Percentiles rank a stretch among this genome's conserved stretches.
These are phyloP conservation scores for Jordanella pulchra DNA, from an alignment of 2,797 vertebrate species.

Conservation along the genomic window DNA sequence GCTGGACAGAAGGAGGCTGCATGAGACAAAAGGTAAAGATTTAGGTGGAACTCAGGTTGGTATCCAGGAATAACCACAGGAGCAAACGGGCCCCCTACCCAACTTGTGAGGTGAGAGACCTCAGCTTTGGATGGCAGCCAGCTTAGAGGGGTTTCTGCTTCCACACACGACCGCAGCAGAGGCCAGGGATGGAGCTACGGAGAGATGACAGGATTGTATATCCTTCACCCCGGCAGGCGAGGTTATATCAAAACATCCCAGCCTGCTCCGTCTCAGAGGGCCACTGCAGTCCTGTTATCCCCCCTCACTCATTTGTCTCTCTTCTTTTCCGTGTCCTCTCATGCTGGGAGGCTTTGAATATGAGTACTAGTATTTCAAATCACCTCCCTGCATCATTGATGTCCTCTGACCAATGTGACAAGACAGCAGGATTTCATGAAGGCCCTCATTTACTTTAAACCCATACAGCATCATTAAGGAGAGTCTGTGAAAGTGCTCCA, in stretches of 20 bases:
- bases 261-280: conserved; percentile 66
- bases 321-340: conserved; percentile 55
- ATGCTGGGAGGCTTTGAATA: conserved; percentile 59
- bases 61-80: conserved; percentile 74
- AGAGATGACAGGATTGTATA: conserved; percentile 67
- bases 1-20: conserved; percentile 52
- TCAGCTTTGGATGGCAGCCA: conserved; percentile 77
- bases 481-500: background rate
- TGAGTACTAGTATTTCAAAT: conserved; percentile 53
- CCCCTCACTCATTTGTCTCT: conserved; percentile 69
- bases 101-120: conserved; percentile 79
- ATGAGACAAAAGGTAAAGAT: conserved; percentile 63
- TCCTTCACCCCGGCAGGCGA: conserved; percentile 78
- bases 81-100: conserved; percentile 65
- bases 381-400: conserved; percentile 38
- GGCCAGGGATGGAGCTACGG: conserved; percentile 53
- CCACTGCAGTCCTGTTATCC: conserved; percentile 61
- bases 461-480: background rate
- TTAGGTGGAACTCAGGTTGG: conserved; percentile 57
- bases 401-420: conserved; percentile 40
- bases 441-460: background rate
- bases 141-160: conserved; percentile 74
- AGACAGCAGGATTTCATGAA: conserved; percentile 22
- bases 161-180: conserved; percentile 57
- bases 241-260: conserved; percentile 69